Percentiles rank a stretch among this genome's conserved stretches.
phyloP scores from a whole-genome alignment of 2,797 vertebrate genomes.

The Numenius phaeopus region DNA sequence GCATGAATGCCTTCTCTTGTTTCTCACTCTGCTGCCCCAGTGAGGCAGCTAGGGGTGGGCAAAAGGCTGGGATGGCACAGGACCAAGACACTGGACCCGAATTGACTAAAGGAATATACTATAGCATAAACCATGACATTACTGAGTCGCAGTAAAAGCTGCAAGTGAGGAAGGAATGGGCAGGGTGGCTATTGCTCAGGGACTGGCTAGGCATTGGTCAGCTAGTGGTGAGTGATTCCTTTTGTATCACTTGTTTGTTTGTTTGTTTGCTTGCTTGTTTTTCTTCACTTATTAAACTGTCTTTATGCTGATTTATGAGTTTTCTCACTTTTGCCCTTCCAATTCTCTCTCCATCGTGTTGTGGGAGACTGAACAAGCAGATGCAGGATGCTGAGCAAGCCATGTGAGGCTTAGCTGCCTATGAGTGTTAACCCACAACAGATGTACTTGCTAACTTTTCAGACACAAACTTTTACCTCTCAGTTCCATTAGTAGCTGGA shows the following conservation, averaged over 20 bases:
- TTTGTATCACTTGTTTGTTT: background rate
- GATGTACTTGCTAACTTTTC: background rate
- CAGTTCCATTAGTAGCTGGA: background rate
- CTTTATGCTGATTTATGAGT: background rate
- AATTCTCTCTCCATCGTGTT: background rate
- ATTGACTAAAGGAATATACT: background rate
- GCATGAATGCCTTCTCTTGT: background rate
- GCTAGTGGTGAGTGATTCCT: background rate
- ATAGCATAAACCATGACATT: rapidly evolving
- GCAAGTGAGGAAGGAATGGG: rapidly evolving
- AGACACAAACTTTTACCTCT: background rate
- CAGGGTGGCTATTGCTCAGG: background rate
- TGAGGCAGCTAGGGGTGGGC: background rate
- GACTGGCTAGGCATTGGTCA: background rate
- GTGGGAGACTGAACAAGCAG: background rate
- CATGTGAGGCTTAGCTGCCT: background rate
- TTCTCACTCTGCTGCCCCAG: background rate
- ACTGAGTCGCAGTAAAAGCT: background rate
- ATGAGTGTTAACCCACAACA: background rate
- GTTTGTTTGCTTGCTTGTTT: background rate
- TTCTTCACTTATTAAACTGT: background rate
- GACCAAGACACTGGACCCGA: background rate
- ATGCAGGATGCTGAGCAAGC: rapidly evolving
- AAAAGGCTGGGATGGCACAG: background rate
- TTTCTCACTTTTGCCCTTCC: background rate